Percentiles rank a stretch among this genome's conserved stretches.
These are phyloP conservation scores for Eulimnadia texana DNA, from an alignment of 1,140 invertebrate species.

Conservation along the genomic window DNA sequence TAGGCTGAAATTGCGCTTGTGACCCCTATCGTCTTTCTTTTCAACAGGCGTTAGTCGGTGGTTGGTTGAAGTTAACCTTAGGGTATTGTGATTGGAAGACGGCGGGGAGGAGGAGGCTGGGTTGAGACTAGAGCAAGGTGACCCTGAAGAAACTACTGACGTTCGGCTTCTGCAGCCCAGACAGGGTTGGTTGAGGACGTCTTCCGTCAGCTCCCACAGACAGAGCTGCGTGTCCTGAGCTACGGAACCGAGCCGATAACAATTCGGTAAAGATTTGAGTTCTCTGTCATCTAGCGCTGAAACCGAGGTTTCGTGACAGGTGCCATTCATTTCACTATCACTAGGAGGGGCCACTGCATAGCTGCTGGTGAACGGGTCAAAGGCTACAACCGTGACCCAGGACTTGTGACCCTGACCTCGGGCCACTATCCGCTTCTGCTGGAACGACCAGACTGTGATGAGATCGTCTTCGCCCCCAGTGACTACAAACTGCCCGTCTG, in stretches of 20 bases:
- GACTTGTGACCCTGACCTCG: conserved; percentile 85
- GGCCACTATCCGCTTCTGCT: conserved; percentile 84
- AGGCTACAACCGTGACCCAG: conserved; percentile 94
- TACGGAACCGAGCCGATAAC: conserved; percentile 86
- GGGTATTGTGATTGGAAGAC: neutral
- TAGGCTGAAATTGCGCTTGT: conserved; percentile 13
- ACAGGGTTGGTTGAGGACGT: conserved; percentile 50
- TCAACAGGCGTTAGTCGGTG: no score
- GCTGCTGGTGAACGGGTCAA: conserved; percentile 77
- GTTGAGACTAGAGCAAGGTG: conserved; percentile 13
- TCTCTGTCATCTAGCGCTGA: neutral
- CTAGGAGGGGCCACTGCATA: conserved; percentile 32
- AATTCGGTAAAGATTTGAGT: conserved; percentile 31
- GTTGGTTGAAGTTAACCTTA: neutral
- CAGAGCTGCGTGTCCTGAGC: conserved; percentile 96
- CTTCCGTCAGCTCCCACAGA: conserved; percentile 96
- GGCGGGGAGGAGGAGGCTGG: neutral
- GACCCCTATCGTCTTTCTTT: neutral
- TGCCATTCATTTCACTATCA: conserved; percentile 32
- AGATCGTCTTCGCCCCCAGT: conserved; percentile 97
- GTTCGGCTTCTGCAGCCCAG: conserved; percentile 4
- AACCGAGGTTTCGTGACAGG: neutral
- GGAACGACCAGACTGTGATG: conserved; percentile 92
- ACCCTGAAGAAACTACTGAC: conserved; percentile 3
- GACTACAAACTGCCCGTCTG: conserved; percentile 87